Evolutionary conservation across 2,888 invertebrate species (phyloP).

Genomic region (Mesorhabditis spiculigera): DNA sequence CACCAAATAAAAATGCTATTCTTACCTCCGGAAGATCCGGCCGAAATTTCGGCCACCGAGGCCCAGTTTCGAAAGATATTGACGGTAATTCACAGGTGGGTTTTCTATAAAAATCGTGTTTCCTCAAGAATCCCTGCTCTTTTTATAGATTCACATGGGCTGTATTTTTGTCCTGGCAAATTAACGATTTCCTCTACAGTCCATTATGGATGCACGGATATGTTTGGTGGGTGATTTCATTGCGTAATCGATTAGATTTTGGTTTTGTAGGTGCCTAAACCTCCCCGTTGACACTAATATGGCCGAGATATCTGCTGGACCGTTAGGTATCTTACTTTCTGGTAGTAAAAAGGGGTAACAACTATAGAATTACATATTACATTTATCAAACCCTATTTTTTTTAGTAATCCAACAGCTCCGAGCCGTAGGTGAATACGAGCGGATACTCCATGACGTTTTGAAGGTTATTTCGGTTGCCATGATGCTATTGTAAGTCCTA

Average conservation of each 20-base stretch:
- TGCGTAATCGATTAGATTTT: neutral
- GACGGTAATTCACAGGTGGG: no score
- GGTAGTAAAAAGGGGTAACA: no score
- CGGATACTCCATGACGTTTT: neutral
- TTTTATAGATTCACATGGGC: neutral
- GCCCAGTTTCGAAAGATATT: neutral
- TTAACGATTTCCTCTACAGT: conserved; percentile 4
- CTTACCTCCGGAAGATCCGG: neutral
- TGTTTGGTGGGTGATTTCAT: neutral
- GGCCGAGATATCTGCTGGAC: conserved; percentile 3
- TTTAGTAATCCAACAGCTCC: neutral
- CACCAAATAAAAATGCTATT: neutral
- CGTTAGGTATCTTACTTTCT: neutral
- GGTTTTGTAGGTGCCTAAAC: neutral
- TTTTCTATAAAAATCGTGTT: no score
- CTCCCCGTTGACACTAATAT: neutral
- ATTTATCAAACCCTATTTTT: neutral
- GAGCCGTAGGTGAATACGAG: neutral
- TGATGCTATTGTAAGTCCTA: neutral
- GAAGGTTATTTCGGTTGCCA: neutral
- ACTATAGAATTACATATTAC: neutral
- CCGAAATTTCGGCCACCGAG: neutral
- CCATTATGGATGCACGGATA: neutral
- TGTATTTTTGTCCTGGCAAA: conserved; percentile 2
- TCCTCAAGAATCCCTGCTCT: no score